phyloP scores from a whole-genome alignment of 35 echinoderm and acorn worm genomes.

The Patiria miniata region DNA sequence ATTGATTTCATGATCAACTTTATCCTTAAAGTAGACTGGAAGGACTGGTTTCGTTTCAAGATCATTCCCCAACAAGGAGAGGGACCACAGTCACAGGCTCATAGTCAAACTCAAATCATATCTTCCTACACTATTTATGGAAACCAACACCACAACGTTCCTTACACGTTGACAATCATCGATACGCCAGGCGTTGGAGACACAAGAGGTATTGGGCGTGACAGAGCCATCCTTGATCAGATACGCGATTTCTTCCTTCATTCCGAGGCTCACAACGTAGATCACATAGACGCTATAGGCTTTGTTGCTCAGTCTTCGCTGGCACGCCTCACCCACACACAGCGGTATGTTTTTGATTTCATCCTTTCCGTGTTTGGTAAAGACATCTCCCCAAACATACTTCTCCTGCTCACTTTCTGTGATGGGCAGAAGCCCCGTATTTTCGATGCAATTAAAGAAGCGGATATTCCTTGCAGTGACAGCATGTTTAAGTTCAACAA shows the following conservation, averaged over 20 bases:
- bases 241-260: constrained; percentile 16
- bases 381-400: constrained; percentile 69
- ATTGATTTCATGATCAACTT: constrained; percentile 64
- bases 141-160: constrained; percentile 17
- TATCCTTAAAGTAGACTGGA: constrained; percentile 60
- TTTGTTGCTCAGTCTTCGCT: constrained; percentile 58
- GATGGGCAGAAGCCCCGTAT: constrained; percentile 63
- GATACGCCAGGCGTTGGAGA: constrained; percentile 67
- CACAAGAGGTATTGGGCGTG: constrained; percentile 29
- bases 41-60: constrained; percentile 66
- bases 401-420: constrained; percentile 58
- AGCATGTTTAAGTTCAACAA: constrained; percentile 65
- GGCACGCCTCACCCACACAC: constrained; percentile 50
- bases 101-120: constrained; percentile 60
- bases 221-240: constrained; percentile 25
- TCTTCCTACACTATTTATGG: constrained; percentile 63
- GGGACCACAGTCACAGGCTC: constrained; percentile 19
- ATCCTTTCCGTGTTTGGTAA: constrained; percentile 76
- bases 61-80: constrained; percentile 35
- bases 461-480: constrained; percentile 46
- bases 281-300: constrained; percentile 72
- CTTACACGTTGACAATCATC: no score
- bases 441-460: constrained; percentile 49
- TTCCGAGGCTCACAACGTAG: constrained; percentile 1
- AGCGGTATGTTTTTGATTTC: constrained; percentile 71